Evolutionary conservation across 35 echinoderm and acorn worm genomes (phyloP).

Genomic region (Eucidaris tribuloides): DNA sequence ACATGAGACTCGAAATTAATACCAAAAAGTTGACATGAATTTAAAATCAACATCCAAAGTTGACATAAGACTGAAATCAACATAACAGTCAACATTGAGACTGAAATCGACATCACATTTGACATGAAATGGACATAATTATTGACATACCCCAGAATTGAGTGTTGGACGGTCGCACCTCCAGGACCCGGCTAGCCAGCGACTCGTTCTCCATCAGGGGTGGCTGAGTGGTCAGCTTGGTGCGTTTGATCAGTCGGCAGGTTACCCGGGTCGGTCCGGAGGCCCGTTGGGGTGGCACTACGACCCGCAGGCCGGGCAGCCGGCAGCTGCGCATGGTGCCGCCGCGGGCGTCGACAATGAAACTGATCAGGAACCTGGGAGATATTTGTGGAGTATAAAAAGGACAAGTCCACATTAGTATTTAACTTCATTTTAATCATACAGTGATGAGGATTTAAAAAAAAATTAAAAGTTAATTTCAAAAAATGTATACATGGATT

Average conservation of each 20-base stretch:
- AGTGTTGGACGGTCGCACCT: conserved; percentile 86
- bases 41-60: too few relatives aligned
- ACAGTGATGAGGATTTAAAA: not conserved
- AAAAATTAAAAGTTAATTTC: not conserved
- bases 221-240: conserved; percentile 75
- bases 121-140: too few relatives aligned
- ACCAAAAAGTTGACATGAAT: too few relatives aligned
- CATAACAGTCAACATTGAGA: too few relatives aligned
- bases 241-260: conserved; percentile 86
- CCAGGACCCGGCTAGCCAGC: conserved; percentile 67
- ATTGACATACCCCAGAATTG: conserved; percentile 99
- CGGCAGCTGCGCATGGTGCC: conserved; percentile 81
- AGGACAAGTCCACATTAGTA: not conserved
- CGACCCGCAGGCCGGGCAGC: conserved; percentile 75
- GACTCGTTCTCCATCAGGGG: conserved; percentile 81
- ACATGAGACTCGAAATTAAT: too few relatives aligned
- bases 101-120: too few relatives aligned
- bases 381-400: too few relatives aligned
- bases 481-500: too few relatives aligned
- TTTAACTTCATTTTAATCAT: not conserved
- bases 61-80: too few relatives aligned
- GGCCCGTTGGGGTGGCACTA: conserved; percentile 83
- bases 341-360: conserved; percentile 90
- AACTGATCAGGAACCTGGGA: conserved; percentile 84
- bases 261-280: conserved; percentile 87